These are phyloP conservation scores for Amphimallon solstitiale DNA, from an alignment of 2,888 invertebrate genomes.

Conservation along the genomic window DNA sequence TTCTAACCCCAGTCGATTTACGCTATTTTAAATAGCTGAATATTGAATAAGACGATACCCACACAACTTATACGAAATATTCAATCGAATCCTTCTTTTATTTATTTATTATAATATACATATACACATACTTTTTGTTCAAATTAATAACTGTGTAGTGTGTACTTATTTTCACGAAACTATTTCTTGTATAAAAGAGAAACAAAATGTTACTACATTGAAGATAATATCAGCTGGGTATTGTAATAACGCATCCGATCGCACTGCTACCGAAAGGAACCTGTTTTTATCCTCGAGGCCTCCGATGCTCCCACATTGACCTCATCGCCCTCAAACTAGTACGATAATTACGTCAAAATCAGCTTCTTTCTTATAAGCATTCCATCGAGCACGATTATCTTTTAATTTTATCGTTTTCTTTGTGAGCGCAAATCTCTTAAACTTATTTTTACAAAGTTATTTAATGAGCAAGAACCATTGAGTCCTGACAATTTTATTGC, in stretches of 20 bases:
- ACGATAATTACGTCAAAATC: constrained; percentile 52
- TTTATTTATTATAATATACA: too few species aligned
- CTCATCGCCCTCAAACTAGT: constrained; percentile 49
- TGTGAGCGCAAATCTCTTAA: constrained; percentile 18
- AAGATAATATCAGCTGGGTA: background rate
- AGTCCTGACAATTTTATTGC: too few species aligned
- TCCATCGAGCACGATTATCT: constrained; percentile 36
- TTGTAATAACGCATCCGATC: constrained; percentile 40
- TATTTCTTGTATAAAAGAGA: too few species aligned
- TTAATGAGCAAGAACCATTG: background rate
- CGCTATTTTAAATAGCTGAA: too few species aligned
- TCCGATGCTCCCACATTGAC: constrained; percentile 50
- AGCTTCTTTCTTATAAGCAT: constrained; percentile 47
- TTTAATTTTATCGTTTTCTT: constrained; percentile 44
- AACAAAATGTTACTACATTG: too few species aligned
- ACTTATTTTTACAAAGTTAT: background rate
- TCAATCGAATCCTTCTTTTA: too few species aligned
- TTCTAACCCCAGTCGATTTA: too few species aligned
- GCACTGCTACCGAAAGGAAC: constrained; percentile 48
- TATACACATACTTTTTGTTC: too few species aligned
- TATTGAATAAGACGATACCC: too few species aligned
- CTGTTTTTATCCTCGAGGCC: constrained; percentile 48
- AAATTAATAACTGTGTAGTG: too few species aligned
- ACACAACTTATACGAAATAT: too few species aligned
- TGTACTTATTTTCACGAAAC: too few species aligned